These are phyloP conservation scores for Aricia agestis DNA, from an alignment of 1,140 invertebrate genomes.

Conservation along the genomic window DNA sequence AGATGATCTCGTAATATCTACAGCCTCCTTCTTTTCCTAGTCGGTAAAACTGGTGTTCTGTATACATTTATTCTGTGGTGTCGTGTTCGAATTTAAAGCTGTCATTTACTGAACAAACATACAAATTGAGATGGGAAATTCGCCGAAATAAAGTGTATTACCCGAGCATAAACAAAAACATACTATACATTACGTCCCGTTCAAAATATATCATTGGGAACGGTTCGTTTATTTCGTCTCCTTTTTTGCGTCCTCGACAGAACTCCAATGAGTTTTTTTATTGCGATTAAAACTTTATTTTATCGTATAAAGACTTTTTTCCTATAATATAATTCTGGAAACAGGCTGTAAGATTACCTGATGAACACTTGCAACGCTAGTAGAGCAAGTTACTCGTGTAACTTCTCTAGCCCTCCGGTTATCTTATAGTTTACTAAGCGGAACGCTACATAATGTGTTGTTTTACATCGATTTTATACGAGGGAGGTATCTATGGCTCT, in stretches of 20 bases:
- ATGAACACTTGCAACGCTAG: too few species aligned
- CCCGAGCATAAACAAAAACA: neutral
- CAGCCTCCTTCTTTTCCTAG: too few species aligned
- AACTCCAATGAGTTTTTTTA: neutral
- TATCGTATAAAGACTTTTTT: neutral
- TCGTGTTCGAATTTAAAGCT: neutral
- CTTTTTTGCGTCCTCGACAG: neutral
- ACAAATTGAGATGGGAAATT: slow-evolving; percentile 3
- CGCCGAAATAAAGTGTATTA: neutral
- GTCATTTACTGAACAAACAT: neutral
- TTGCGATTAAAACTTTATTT: neutral
- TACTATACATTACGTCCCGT: neutral
- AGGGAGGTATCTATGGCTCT: too few species aligned
- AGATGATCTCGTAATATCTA: too few species aligned
- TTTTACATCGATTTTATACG: too few species aligned
- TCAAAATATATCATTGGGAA: neutral
- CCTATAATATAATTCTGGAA: too few species aligned
- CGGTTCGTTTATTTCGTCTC: neutral
- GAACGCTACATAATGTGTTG: too few species aligned
- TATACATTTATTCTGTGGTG: neutral
- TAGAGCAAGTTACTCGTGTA: too few species aligned
- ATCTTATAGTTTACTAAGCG: too few species aligned
- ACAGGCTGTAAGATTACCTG: too few species aligned
- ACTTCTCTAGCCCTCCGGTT: too few species aligned
- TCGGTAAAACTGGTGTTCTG: too few species aligned